phyloP scores from a whole-genome alignment of 2,888 invertebrate species.

The Tortrix viridana region DNA sequence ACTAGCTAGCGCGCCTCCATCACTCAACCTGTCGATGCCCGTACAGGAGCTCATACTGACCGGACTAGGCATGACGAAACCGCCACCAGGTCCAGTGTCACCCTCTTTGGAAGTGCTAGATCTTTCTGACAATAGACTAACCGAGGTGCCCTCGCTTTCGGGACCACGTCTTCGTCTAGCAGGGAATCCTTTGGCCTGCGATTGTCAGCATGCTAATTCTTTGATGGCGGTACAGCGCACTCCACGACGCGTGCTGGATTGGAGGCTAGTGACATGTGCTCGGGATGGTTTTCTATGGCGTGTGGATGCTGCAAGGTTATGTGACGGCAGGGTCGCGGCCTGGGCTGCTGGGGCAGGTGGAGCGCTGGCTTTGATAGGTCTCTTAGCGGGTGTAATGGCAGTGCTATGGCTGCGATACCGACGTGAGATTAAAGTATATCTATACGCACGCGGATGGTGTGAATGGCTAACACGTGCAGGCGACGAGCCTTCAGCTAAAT shows the following conservation, averaged over 20 bases:
- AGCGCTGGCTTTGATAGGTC: slow-evolving; percentile 34
- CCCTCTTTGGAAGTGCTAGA: slow-evolving; percentile 44
- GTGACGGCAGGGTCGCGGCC: slow-evolving; percentile 41
- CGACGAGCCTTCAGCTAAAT: slow-evolving; percentile 59
- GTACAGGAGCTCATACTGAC: slow-evolving; percentile 34
- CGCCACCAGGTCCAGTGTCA: slow-evolving; percentile 36
- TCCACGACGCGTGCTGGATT: slow-evolving; percentile 32
- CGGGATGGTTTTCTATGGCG: slow-evolving; percentile 35
- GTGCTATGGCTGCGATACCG: slow-evolving; percentile 39
- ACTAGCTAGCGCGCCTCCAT: slow-evolving; percentile 19
- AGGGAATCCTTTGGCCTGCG: slow-evolving; percentile 46
- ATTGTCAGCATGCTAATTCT: slow-evolving; percentile 40
- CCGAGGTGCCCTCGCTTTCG: slow-evolving; percentile 30
- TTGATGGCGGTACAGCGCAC: slow-evolving; percentile 31
- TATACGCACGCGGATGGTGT: slow-evolving; percentile 42
- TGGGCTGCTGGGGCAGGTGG: slow-evolving; percentile 38
- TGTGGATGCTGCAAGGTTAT: slow-evolving; percentile 43
- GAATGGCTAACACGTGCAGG: slow-evolving; percentile 43
- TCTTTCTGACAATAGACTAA: slow-evolving; percentile 41
- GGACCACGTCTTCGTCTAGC: slow-evolving; percentile 40
- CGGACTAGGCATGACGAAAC: slow-evolving; percentile 32
- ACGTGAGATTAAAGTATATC: slow-evolving; percentile 42
- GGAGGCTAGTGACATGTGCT: slow-evolving; percentile 39
- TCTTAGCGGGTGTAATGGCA: slow-evolving; percentile 22
- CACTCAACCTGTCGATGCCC: slow-evolving; percentile 12